Conservation (phyloP, 1,140 invertebrate genomes). For the Dufourea novaeangliae region DNA sequence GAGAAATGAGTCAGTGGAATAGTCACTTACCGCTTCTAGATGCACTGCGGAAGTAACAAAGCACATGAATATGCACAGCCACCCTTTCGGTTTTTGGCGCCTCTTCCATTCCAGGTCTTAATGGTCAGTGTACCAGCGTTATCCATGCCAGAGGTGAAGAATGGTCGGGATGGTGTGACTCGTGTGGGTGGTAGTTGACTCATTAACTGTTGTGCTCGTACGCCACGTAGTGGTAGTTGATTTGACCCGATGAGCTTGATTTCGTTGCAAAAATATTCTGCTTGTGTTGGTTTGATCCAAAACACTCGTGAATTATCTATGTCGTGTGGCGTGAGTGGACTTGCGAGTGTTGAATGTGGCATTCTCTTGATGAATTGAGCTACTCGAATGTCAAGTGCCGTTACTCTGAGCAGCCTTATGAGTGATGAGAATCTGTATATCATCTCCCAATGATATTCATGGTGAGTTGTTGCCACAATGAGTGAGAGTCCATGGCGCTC, state of each 20-base stretch:
- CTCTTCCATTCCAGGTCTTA: slow-evolving; percentile 2
- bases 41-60: no score
- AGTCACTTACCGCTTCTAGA: no score
- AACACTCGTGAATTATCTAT: neutral
- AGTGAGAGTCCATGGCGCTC: neutral
- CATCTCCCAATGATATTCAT: slow-evolving; percentile 10
- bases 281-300: neutral
- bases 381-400: slow-evolving; percentile 3
- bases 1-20: no score
- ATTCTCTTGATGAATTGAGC: neutral
- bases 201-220: slow-evolving; percentile 64
- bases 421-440: slow-evolving; percentile 9
- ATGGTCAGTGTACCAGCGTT: slow-evolving; percentile 64
- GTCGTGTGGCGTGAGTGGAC: neutral
- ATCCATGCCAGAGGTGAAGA: slow-evolving; percentile 53
- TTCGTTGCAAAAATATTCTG: neutral
- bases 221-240: neutral
- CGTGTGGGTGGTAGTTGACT: slow-evolving; percentile 58
- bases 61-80: no score
- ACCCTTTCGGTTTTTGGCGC: no score
- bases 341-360: neutral
- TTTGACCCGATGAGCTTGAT: neutral
- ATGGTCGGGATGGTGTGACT: slow-evolving; percentile 42
- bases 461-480: neutral
- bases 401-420: slow-evolving; percentile 25